Conservation (phyloP, 2,888 invertebrate genomes). For the Lumbricus terrestris region DNA sequence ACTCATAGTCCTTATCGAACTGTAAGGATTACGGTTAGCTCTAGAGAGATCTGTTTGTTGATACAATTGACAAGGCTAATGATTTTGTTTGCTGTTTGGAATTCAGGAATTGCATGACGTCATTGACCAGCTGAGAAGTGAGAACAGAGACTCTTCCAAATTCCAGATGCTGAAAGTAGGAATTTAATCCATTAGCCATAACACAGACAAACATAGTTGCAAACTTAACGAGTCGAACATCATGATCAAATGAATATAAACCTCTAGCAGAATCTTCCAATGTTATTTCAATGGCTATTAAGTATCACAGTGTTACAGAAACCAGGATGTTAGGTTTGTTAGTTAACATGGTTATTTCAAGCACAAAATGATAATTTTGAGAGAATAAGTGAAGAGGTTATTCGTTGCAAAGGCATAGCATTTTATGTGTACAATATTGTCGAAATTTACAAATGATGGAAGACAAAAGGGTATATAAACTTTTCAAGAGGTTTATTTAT, state of each 20-base stretch:
- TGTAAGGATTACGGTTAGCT: neutral
- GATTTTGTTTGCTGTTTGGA: neutral
- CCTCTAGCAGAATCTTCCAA: neutral
- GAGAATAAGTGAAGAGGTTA: too few species aligned
- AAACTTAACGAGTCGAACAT: too few species aligned
- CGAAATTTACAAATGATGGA: neutral
- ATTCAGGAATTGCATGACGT: neutral
- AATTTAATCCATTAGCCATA: too few species aligned
- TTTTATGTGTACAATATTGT: neutral
- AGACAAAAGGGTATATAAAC: neutral
- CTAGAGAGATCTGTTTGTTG: neutral
- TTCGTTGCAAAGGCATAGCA: neutral
- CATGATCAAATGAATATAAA: too few species aligned
- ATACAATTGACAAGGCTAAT: neutral
- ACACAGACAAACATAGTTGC: too few species aligned
- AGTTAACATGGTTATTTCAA: too few species aligned
- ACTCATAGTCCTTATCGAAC: neutral
- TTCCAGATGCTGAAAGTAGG: constrained; percentile 5
- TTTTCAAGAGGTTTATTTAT: neutral
- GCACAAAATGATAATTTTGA: too few species aligned
- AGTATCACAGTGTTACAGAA: neutral
- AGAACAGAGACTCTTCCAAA: neutral
- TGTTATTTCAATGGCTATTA: neutral
- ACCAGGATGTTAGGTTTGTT: too few species aligned
- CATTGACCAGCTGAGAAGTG: neutral